Evolutionary conservation across 2,113 vertebrate genomes (phyloP), one percentile per base, ranked within the genome.

Genomic region (Conger conger): DNA sequence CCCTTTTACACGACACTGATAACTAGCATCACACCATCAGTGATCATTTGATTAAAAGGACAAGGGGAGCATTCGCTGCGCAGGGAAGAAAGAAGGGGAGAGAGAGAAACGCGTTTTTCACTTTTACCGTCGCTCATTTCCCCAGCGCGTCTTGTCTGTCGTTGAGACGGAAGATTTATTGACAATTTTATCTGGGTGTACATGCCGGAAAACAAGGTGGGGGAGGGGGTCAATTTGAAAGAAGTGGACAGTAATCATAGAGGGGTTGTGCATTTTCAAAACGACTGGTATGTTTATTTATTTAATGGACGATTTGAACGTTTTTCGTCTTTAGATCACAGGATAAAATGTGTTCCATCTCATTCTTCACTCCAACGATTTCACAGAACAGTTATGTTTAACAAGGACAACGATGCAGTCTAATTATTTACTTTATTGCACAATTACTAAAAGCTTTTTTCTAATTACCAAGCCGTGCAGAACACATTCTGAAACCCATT

Each of bases 401-500:
- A 87, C 92, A 92, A 93, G 93, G 73, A 89, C 82, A 20, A 90
- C 88, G 92, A 87, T 89, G 53, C 11, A 50, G 20, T 5, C 5
- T 57, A 33, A 54, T 18, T 33, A 0, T 20, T 30, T 78, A 81
- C 87, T 89, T 90, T 89, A 88, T 92, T 91, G 57, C 90, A 18
- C 16, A 38, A 37, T 73, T 73, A 33, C 76, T 78, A 79, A 87
- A 91, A 88, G 87, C 88, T 88, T 87, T 89, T 89, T 86, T 82
- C 82, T 87, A 91, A 91, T 90, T 82, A 77, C 38, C 92, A 90
- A 86, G 82, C 90, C 88, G 83, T 93, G 93, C 93, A 92, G 91
- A 89, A 93, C 91, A 87, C 90, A 81, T 88, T 91, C 92, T 93
- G 90, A 95, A 94, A 93, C 93, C 87, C 90, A 91, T 94, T 93